Conservation (phyloP, 1,140 invertebrate genomes). For the Cryptotermes secundus region DNA sequence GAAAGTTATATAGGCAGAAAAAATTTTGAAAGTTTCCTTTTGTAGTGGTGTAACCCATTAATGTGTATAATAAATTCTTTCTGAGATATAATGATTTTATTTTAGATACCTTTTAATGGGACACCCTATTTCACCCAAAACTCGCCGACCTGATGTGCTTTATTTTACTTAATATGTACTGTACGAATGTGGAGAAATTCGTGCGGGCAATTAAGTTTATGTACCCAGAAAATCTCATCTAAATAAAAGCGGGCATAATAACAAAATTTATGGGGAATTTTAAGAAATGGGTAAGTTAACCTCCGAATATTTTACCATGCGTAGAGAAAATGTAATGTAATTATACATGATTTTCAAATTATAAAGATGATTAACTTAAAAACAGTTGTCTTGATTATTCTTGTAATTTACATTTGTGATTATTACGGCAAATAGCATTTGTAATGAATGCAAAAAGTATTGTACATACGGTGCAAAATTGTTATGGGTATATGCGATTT, state of each 20-base stretch:
- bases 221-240: not conserved
- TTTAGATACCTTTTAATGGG: too few relatives aligned
- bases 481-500: too few relatives aligned
- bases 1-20: too few relatives aligned
- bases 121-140: too few relatives aligned
- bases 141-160: not conserved
- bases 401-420: not conserved
- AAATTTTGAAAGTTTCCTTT: too few relatives aligned
- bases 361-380: not conserved
- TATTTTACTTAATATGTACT: not conserved
- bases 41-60: too few relatives aligned
- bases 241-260: not conserved
- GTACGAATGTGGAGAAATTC: not conserved
- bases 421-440: constrained; percentile 2
- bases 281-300: not conserved
- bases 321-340: not conserved
- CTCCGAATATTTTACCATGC: not conserved
- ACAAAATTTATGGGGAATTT: not conserved
- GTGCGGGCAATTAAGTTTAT: not conserved
- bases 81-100: too few relatives aligned
- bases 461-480: not conserved
- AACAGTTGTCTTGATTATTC: not conserved
- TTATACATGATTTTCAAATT: not conserved
- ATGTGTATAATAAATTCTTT: too few relatives aligned
- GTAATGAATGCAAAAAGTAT: constrained; percentile 7